Percentiles rank a stretch among this genome's conserved stretches.
phyloP scores from a whole-genome alignment of 2,888 invertebrate genomes.

The Caenorhabditis auriculariae region DNA sequence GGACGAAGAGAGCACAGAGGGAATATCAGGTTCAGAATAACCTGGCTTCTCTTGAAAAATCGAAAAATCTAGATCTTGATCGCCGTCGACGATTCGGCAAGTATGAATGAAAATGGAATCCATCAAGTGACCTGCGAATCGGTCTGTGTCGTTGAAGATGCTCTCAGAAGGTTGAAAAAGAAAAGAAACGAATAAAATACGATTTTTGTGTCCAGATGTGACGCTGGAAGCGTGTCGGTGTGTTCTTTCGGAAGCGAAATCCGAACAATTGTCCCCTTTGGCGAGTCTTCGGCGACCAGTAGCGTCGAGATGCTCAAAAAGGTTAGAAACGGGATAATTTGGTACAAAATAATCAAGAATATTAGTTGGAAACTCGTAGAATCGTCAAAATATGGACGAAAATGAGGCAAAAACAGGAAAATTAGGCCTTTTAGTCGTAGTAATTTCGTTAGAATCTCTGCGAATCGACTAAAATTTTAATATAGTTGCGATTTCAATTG shows the following conservation, averaged over 20 bases:
- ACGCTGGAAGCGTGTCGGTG: conserved; percentile 85
- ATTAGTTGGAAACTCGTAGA: too few relatives aligned
- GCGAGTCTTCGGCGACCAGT: conserved; percentile 67
- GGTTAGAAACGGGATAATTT: background rate
- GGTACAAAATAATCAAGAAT: too few relatives aligned
- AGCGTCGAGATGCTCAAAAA: conserved; percentile 26
- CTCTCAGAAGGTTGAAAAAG: conserved; percentile 71
- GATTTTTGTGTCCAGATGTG: conserved; percentile 65
- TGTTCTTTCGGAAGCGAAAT: conserved; percentile 85
- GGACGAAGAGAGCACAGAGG: conserved; percentile 90
- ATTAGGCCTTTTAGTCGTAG: too few relatives aligned
- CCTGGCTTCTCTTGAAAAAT: background rate
- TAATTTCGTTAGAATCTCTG: too few relatives aligned
- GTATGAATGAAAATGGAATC: conserved; percentile 70
- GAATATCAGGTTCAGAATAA: conserved; percentile 76
- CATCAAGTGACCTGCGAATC: conserved; percentile 88
- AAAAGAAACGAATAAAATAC: background rate
- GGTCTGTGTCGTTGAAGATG: conserved; percentile 83
- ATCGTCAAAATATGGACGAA: too few relatives aligned
- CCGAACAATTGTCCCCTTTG: conserved; percentile 82
- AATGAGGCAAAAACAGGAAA: too few relatives aligned
- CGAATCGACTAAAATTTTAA: too few relatives aligned
- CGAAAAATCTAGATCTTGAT: conserved; percentile 73
- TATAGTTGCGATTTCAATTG: too few relatives aligned
- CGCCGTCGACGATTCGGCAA: conserved; percentile 90